Evolutionary conservation across 92 coral and sea anemone genomes (phyloP), one percentile per base, ranked within the genome.

Genomic region (Montipora capitata): DNA sequence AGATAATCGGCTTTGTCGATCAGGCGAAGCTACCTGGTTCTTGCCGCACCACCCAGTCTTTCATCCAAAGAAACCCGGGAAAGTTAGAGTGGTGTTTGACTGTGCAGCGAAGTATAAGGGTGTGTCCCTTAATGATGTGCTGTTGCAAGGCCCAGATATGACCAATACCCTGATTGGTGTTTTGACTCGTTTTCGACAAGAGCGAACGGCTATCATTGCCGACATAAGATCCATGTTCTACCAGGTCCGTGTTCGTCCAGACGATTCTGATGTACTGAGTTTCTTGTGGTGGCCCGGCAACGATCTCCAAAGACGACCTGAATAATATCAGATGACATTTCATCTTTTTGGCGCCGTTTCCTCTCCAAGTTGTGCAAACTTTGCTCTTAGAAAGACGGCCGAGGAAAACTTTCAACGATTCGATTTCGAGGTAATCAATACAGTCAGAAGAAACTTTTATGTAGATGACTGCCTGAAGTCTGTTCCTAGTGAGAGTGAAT

Each of bases 151-250:
- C 5, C 81, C 88, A n/a, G 82, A 84, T 38, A 10, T 84, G 13
- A 84, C 88, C 14, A 84, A 84, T 39, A 12, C 49, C 59, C 72
- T 84, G 10, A 48, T 84, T 15, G 78, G 87, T 13, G 87, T 82
- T 20, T n/a, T 82, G 16, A 82, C 79, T 17, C 78, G 79, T 40
- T 82, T 71, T 27, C 56, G 79, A 3, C 38, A 82, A 48, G 78
- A 72, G 13, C 62, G 0, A 40, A 43, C 49, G 0, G 87, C 87
- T 8, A 5, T 82, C 5, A 35, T 68, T 42, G 78, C 78, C n/a
- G 87, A 68, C 70, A 35, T 82, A 4, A 52, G 68, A 39, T 74
- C 68, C 56, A 71, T 82, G 88, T 84, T 73, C 63, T 54, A 73
- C 12, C 88, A 84, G 44, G 88, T 84, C 44, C 56, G 67, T 8